Percentiles rank a stretch among this genome's conserved stretches.
These are phyloP conservation scores for Theonella swinhoei DNA, from an alignment of 37 sponge, comb jelly and placozoan species.

Conservation along the genomic window DNA sequence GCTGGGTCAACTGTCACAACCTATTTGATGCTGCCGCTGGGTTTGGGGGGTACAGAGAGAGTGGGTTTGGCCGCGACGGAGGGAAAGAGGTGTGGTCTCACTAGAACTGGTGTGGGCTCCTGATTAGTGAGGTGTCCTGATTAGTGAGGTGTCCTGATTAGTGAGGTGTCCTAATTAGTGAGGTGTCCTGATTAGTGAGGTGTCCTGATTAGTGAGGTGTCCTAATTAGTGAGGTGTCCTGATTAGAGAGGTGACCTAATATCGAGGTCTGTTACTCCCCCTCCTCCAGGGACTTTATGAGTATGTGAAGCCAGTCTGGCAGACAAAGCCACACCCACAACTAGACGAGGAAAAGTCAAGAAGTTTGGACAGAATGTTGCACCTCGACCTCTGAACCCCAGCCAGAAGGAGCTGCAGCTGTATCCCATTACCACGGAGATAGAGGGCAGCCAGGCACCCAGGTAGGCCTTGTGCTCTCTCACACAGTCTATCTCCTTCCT, in stretches of 20 bases:
- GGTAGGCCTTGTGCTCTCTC: slow-evolving; percentile 38
- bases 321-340: slow-evolving; percentile 49
- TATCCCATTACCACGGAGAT: slow-evolving; percentile 59
- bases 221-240: no score
- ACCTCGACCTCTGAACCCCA: slow-evolving; percentile 90
- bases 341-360: slow-evolving; percentile 69
- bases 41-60: slow-evolving; percentile 94
- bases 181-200: no score
- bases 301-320: slow-evolving; percentile 89
- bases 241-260: no score
- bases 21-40: slow-evolving; percentile 95
- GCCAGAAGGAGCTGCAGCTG: slow-evolving; percentile 60
- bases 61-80: slow-evolving; percentile 94
- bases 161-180: no score
- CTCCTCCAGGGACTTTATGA: slow-evolving; percentile 95
- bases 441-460: slow-evolving; percentile 61
- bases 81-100: slow-evolving; percentile 82
- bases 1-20: slow-evolving; percentile 95
- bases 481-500: no score
- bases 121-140: no score
- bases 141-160: no score
- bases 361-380: slow-evolving; percentile 81
- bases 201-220: no score
- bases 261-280: no score
- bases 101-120: no score